Conservation (phyloP, 2,888 invertebrate genomes). For the Kuschelorhynchus macadamiae region DNA sequence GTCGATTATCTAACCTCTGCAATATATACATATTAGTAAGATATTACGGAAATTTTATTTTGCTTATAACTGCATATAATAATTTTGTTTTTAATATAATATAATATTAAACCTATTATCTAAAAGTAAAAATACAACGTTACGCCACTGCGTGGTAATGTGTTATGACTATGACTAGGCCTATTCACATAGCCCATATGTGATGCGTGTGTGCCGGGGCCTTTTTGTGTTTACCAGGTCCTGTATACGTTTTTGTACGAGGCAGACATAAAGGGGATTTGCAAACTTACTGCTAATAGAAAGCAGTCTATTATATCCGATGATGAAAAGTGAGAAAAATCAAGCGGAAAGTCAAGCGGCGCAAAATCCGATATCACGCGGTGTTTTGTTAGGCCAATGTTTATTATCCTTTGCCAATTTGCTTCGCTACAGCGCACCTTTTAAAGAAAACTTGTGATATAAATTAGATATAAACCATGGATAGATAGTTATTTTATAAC, state of each 20-base stretch:
- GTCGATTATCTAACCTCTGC: too few relatives aligned
- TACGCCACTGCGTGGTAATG: constrained; percentile 22
- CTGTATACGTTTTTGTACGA: constrained; percentile 25
- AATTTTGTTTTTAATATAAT: too few relatives aligned
- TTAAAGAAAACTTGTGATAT: too few relatives aligned
- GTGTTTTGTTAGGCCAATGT: not conserved
- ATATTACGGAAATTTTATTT: too few relatives aligned
- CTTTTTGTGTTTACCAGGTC: constrained; percentile 38
- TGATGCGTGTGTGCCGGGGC: constrained; percentile 24
- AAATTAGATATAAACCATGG: too few relatives aligned
- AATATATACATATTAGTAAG: too few relatives aligned
- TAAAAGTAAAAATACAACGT: too few relatives aligned
- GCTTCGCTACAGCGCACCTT: not conserved
- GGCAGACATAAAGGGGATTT: constrained; percentile 27
- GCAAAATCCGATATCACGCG: constrained; percentile 19
- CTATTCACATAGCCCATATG: constrained; percentile 53
- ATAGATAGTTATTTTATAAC: too few relatives aligned
- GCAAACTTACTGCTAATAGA: constrained; percentile 37
- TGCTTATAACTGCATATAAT: too few relatives aligned
- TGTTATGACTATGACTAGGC: constrained; percentile 53
- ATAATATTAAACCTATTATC: too few relatives aligned
- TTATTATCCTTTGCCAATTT: not conserved
- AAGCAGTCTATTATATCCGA: constrained; percentile 30
- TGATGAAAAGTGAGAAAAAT: constrained; percentile 22
- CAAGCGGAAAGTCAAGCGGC: constrained; percentile 25